phyloP scores from a whole-genome alignment of 2,888 invertebrate species.

The Polymixis lichenea region DNA sequence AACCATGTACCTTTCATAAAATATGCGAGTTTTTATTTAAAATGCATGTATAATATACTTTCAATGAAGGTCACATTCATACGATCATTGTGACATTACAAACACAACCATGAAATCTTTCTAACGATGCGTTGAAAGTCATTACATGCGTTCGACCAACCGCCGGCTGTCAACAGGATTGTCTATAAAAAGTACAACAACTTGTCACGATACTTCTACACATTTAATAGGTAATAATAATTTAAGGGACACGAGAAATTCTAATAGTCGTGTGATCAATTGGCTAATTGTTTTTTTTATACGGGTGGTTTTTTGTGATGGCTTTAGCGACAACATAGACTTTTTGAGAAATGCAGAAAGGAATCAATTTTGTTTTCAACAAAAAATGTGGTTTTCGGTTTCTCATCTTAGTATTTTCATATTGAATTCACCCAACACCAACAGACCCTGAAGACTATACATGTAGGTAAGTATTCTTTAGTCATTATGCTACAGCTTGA shows the following conservation, averaged over 20 bases:
- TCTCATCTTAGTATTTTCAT: background rate
- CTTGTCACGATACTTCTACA: slow-evolving; percentile 33
- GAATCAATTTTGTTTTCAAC: background rate
- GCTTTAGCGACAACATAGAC: background rate
- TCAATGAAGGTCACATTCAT: background rate
- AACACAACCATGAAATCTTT: slow-evolving; percentile 15
- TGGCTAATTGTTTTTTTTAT: background rate
- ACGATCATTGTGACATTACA: background rate
- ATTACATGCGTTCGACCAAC: slow-evolving; percentile 27
- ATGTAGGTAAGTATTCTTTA: too few relatives aligned
- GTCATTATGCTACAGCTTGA: background rate
- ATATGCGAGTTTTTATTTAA: background rate
- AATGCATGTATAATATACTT: background rate
- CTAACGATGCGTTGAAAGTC: slow-evolving; percentile 32
- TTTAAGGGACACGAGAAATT: background rate
- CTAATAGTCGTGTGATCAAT: background rate
- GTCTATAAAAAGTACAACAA: slow-evolving; percentile 35
- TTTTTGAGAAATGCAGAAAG: background rate
- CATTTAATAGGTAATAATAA: slow-evolving; percentile 13
- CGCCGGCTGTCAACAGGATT: slow-evolving; percentile 35
- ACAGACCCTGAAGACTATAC: background rate
- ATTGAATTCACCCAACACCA: background rate
- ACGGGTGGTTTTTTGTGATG: background rate
- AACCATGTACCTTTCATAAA: background rate
- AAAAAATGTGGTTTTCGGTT: background rate